Conservation (phyloP, 2,113 vertebrate species). For the Rousettus leschenaultii region DNA sequence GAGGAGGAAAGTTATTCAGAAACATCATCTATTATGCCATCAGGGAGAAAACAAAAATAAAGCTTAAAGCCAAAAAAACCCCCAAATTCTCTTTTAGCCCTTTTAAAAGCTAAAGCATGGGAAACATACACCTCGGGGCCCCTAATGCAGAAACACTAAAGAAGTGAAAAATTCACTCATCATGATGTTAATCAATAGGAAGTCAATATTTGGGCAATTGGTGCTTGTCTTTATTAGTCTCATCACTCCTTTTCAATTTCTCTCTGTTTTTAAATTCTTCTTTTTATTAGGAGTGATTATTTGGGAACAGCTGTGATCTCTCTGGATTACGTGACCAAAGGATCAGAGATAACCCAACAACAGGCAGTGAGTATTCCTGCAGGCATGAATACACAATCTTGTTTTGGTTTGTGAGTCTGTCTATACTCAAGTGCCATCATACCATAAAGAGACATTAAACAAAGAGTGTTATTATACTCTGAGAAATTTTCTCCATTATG, state of each 20-base stretch:
- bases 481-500: background rate
- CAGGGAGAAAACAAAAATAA: background rate
- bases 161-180: background rate
- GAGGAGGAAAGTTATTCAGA: constrained; percentile 1
- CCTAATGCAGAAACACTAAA: background rate
- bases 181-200: background rate
- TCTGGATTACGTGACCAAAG: background rate
- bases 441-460: background rate
- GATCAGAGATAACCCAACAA: background rate
- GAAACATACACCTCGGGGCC: background rate
- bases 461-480: background rate
- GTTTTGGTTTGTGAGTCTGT: background rate
- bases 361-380: background rate
- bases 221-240: constrained; percentile 8
- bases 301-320: background rate
- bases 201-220: constrained; percentile 4
- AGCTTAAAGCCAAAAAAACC: background rate
- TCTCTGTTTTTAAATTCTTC: constrained; percentile 9
- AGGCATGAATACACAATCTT: background rate
- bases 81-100: background rate
- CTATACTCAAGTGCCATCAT: background rate
- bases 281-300: constrained; percentile 18
- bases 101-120: background rate
- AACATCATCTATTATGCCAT: background rate
- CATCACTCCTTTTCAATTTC: background rate